Evolutionary conservation across 2,113 vertebrate genomes (phyloP), one percentile per base, ranked within the genome.

Genomic region (Syrmaticus mikado): DNA sequence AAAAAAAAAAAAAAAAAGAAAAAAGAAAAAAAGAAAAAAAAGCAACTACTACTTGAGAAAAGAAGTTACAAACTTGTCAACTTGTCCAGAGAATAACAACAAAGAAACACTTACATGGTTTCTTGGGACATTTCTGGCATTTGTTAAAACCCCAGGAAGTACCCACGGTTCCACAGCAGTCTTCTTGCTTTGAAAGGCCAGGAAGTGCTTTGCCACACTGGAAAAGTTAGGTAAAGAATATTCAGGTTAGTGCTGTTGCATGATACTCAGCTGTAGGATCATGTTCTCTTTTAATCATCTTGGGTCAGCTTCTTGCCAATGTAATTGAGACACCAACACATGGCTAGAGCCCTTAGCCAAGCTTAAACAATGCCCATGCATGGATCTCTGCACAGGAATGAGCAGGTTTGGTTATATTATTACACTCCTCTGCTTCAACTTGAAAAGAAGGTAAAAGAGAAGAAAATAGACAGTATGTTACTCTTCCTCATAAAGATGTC

Each of bases 111-210:
- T 98, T 98, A 99, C 99, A 97, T 0, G 98, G 97, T 96, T 99
- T 99, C 95, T 98, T 98, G 76, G 99, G 99, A 97, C 99, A 99
- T 94, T 99, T 99, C 94, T 99, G 99, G 97, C 99, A 99, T 97
- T 99, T 99, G 97, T 99, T 97, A 97, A 99, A 99, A 76, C 99
- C 99, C 99, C 99, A 99, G 95, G 99, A 99, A 48, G 99, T 99
- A 60, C 99, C 99, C 76, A 99, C 98, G 1, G 98, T 98, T 74
- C 98, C 98, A 97, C 99, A 99, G 98, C 99, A 99, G 96, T 99
- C 99, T 84, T 99, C 99, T 98, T 99, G 99, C 96, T 99, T 99
- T 41, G 98, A 99, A 87, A 99, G 99, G 46, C 99, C 99, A 18
- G 99, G 99, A 70, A 99, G 98, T n/a, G 98, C 98, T 97, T 99